Percentiles rank a stretch among this genome's conserved stretches.
Conservation (phyloP, 1,140 invertebrate species). For the Bombus picipes region DNA sequence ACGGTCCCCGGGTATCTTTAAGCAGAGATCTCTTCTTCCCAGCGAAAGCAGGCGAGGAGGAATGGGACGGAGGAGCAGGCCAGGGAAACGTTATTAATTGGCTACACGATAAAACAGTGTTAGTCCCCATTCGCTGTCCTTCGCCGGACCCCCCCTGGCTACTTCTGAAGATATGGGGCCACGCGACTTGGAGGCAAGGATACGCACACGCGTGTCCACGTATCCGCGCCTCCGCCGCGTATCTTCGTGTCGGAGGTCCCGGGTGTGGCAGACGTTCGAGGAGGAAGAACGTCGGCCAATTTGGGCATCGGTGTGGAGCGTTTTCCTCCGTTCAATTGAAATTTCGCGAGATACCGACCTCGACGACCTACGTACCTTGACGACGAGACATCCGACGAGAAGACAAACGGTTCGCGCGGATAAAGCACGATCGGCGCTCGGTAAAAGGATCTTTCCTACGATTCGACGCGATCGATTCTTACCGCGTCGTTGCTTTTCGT, state of each 20-base stretch:
- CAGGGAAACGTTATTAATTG: conserved; percentile 80
- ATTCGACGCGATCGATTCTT: neutral
- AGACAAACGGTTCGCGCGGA: no score
- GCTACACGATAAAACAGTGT: conserved; percentile 82
- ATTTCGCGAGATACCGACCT: no score
- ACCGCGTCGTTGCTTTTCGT: neutral
- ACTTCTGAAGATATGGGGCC: conserved; percentile 78
- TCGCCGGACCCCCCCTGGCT: conserved; percentile 76
- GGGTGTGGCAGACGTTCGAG: neutral
- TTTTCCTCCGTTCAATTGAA: neutral
- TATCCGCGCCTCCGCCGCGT: neutral
- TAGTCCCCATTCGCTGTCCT: conserved; percentile 77
- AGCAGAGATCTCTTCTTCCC: conserved; percentile 69
- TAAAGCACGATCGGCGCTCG: no score
- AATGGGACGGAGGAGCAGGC: conserved; percentile 45
- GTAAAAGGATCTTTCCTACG: no score
- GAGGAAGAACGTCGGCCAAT: neutral
- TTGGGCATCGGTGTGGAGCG: neutral
- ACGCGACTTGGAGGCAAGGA: conserved; percentile 76
- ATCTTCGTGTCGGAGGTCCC: neutral
- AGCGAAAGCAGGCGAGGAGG: conserved; percentile 39
- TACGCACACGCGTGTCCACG: conserved; percentile 59
- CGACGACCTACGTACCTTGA: no score
- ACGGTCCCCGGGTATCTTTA: conserved; percentile 65
- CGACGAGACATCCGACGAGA: neutral